phyloP scores from a whole-genome alignment of 2,888 invertebrate species.

The Drosophila bunnanda region DNA sequence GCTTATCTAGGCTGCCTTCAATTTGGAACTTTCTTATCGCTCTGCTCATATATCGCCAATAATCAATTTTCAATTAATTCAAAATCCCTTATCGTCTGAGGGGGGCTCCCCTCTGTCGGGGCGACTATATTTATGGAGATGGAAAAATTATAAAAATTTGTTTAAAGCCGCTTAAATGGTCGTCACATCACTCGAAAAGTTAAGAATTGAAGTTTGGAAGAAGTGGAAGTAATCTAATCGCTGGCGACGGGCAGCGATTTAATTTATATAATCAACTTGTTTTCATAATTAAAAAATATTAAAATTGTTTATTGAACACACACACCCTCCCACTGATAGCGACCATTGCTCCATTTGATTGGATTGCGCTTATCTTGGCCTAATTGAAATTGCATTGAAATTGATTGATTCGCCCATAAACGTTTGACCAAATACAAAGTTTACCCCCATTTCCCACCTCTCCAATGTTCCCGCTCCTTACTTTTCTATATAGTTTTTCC shows the following conservation, averaged over 20 bases:
- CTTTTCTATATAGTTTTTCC: neutral
- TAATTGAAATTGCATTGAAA: slow-evolving; percentile 81
- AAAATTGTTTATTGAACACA: slow-evolving; percentile 72
- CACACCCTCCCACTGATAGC: slow-evolving; percentile 27
- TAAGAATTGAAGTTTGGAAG: slow-evolving; percentile 32
- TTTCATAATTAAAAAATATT: slow-evolving; percentile 82
- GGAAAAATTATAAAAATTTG: slow-evolving; percentile 75
- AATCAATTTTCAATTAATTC: slow-evolving; percentile 83
- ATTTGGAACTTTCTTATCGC: slow-evolving; percentile 53
- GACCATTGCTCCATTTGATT: slow-evolving; percentile 34
- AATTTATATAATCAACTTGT: slow-evolving; percentile 83
- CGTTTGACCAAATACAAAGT: slow-evolving; percentile 34
- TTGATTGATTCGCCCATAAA: slow-evolving; percentile 78
- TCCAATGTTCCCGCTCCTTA: neutral
- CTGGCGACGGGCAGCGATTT: slow-evolving; percentile 64
- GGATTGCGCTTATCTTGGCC: slow-evolving; percentile 55
- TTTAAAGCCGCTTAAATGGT: slow-evolving; percentile 81
- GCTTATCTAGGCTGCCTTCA: slow-evolving; percentile 44
- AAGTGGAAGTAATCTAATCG: slow-evolving; percentile 74
- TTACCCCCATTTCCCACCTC: slow-evolving; percentile 19
- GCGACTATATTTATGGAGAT: slow-evolving; percentile 38
- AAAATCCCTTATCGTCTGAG: slow-evolving; percentile 51
- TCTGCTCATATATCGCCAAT: slow-evolving; percentile 62
- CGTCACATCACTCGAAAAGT: slow-evolving; percentile 71
- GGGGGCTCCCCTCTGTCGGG: neutral